These are phyloP conservation scores for Chaetogeoica ovagalla DNA, from an alignment of 2,888 invertebrate species.

Conservation along the genomic window DNA sequence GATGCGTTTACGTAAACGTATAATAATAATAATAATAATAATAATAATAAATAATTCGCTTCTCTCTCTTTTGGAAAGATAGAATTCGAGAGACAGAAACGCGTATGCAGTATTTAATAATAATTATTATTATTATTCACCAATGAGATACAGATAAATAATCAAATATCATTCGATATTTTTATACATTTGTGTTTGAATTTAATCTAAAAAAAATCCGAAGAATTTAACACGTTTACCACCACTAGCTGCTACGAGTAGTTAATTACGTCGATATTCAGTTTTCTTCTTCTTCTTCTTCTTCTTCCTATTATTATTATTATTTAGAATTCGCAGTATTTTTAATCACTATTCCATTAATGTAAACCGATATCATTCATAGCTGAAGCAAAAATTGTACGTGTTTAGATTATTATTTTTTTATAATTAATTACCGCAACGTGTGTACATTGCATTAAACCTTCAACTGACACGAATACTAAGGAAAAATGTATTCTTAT, in stretches of 20 bases:
- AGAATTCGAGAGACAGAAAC: too few relatives aligned
- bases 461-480: too few relatives aligned
- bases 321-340: neutral
- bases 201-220: neutral
- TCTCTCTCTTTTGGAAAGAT: too few relatives aligned
- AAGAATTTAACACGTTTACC: neutral
- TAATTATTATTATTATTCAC: too few relatives aligned
- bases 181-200: neutral
- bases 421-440: neutral
- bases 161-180: neutral
- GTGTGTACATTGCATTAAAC: neutral
- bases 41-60: too few relatives aligned
- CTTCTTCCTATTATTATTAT: neutral
- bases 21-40: too few relatives aligned
- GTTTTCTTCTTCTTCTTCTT: neutral
- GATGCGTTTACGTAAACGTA: too few relatives aligned
- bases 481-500: too few relatives aligned
- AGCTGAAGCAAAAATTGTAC: neutral
- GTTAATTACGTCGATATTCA: too few relatives aligned
- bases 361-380: neutral
- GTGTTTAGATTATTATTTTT: neutral
- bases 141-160: neutral
- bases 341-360: constrained; percentile 18
- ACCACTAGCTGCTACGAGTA: too few relatives aligned
- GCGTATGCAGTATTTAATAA: too few relatives aligned